phyloP scores from a whole-genome alignment of 2,797 vertebrate species.

The Podarcis lilfordi region DNA sequence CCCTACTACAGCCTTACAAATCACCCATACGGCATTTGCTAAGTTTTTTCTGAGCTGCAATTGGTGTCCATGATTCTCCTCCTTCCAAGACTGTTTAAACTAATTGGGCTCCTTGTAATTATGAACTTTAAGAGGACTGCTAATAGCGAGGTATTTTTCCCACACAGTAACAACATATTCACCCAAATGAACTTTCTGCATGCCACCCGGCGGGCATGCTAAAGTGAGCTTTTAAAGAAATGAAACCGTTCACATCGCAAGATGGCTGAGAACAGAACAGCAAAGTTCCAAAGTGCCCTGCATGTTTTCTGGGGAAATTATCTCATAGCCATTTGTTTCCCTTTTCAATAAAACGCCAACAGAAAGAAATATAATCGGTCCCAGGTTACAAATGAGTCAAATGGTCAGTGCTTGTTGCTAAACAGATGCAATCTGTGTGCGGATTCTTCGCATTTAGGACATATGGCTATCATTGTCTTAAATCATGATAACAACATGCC shows the following conservation, averaged over 20 bases:
- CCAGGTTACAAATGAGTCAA: conserved; percentile 61
- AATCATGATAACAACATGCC: conserved; percentile 45
- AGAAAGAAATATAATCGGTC: conserved; percentile 57
- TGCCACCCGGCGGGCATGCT: not conserved
- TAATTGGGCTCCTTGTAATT: not conserved
- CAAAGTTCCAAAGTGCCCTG: conserved; percentile 53
- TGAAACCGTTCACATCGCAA: conserved; percentile 54
- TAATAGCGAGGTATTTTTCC: not conserved
- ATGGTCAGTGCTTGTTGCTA: conserved; percentile 54
- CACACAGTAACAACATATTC: not conserved
- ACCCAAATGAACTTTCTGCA: not conserved
- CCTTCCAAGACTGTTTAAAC: not conserved
- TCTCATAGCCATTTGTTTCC: not conserved
- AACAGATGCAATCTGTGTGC: conserved; percentile 53
- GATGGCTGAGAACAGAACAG: conserved; percentile 4
- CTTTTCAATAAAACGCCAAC: conserved; percentile 46
- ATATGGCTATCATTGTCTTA: conserved; percentile 33
- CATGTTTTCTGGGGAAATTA: conserved; percentile 40
- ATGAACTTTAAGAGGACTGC: not conserved
- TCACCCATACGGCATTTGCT: not conserved
- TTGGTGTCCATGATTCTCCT: not conserved
- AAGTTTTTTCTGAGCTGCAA: not conserved
- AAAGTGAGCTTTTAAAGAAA: conserved; percentile 29
- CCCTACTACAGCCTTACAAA: not conserved
- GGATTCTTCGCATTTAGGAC: conserved; percentile 47